Percentiles rank a stretch among this genome's conserved stretches.
phyloP scores from a whole-genome alignment of 2,113 vertebrate species.

The Alethe castanea region DNA sequence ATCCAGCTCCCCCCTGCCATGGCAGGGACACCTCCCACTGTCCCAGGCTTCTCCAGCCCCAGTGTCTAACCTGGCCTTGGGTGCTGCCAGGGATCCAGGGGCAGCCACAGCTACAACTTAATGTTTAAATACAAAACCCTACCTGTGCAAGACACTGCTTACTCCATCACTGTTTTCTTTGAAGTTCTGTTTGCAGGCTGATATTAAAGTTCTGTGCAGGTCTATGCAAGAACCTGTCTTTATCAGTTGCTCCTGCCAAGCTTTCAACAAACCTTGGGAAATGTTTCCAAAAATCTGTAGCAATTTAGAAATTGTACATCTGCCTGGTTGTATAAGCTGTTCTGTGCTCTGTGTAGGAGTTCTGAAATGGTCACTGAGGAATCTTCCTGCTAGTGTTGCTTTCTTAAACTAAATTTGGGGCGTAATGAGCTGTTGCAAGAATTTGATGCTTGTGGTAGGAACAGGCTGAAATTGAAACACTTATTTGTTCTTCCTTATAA shows the following conservation, averaged over 20 bases:
- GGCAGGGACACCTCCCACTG: neutral
- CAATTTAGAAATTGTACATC: neutral
- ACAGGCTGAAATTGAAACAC: neutral
- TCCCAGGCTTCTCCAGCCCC: neutral
- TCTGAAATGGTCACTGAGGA: neutral
- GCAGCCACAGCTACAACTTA: neutral
- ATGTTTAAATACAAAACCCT: neutral
- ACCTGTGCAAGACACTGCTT: neutral
- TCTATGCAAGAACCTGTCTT: neutral
- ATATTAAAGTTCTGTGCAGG: slow-evolving; percentile 1
- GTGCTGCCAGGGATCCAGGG: neutral
- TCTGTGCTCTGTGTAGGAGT: neutral
- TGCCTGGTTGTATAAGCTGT: neutral
- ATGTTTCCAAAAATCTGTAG: neutral
- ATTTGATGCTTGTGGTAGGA: neutral
- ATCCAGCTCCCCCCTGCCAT: neutral
- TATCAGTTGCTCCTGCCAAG: slow-evolving; percentile 19
- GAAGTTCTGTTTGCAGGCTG: slow-evolving; percentile 39
- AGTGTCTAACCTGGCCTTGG: neutral
- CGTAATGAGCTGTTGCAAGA: neutral
- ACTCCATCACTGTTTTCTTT: neutral
- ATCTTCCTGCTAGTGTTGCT: neutral
- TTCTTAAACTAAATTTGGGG: neutral
- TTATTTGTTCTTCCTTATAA: neutral
- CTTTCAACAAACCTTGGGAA: slow-evolving; percentile 2